phyloP scores from a whole-genome alignment of 2,797 vertebrate species.

The Aratinga solstitialis region DNA sequence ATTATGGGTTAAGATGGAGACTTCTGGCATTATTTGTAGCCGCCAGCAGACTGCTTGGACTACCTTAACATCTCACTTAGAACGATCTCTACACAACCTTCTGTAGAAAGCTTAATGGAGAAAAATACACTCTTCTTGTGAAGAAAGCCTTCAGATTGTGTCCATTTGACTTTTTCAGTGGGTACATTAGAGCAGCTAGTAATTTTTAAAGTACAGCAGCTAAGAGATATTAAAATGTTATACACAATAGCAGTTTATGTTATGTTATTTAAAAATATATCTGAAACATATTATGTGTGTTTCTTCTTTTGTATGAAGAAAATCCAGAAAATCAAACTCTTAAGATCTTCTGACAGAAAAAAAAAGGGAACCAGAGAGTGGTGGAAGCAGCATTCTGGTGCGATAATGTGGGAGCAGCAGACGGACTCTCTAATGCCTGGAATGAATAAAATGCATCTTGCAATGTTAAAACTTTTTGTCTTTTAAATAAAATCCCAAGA shows the following conservation, averaged over 20 bases:
- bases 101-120: neutral
- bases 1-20: neutral
- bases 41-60: neutral
- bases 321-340: constrained; percentile 82
- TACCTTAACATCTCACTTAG: neutral
- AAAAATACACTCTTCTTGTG: neutral
- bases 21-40: neutral
- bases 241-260: neutral
- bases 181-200: neutral
- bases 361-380: constrained; percentile 49
- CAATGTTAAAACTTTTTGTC: constrained; percentile 52
- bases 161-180: neutral
- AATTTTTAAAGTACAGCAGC: neutral
- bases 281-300: neutral
- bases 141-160: neutral
- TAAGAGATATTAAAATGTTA: neutral
- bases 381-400: constrained; percentile 2
- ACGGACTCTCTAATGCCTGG: constrained; percentile 21
- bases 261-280: neutral
- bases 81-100: neutral
- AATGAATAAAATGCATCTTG: constrained; percentile 55
- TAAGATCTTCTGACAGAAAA: constrained; percentile 69
- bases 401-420: constrained; percentile 7
- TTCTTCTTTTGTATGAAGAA: constrained; percentile 70
- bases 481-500: constrained; percentile 68